Base-by-base conservation (phyloP, 2,113 vertebrate species). In the Melanerpes formicivorus region DNA sequence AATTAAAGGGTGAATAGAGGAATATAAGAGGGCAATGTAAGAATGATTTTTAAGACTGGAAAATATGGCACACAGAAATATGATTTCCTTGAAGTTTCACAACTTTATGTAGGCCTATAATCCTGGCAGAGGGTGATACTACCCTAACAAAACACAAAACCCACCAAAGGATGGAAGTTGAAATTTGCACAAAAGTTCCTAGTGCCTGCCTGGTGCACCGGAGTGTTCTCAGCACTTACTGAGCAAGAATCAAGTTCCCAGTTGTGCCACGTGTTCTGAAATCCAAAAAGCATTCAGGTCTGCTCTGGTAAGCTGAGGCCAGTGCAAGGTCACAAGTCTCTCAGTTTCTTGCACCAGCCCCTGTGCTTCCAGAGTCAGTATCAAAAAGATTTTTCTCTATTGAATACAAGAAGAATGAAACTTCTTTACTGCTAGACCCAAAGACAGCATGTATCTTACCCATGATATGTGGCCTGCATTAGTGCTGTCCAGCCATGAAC, bases 381-480 rank as follows among this genome's bases (percentile, higher is more conserved):
- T 44, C 7, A 62, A n/a, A 79, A 48, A 66, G 6, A 6, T 2
- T 55, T 63, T 90, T 79, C 77, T 64, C 29, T 69, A 0, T 29
- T 18, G 3, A 3, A 90, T 26, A 10, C 26, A 71, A 55, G 23
- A 84, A 75, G 37, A 82, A 75, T 8, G 14, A 42, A 84, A 48
- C 10, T 66, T 62, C 63, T 80, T 75, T 32, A 73, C 34, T 29
- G 37, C 37, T 58, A 84, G 58, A 63, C 32, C 15, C 13, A 71
- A 76, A 59, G 26, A 58, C 0, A 60, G 27, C 6, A 73, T 9
- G 0, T 11, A n/a, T 77, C 96, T 95, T 96, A 99, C 99, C 99
- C 99, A 0, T 99, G 99, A 91, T 99, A 99, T 0, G 99, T 99
- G 67, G 99, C 99, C 94, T 99, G 99, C 99, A 99, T 99, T 63